Evolutionary conservation across 2,888 invertebrate species (phyloP), one percentile per base, ranked within the genome.

Genomic region (Eupeodes luniger): DNA sequence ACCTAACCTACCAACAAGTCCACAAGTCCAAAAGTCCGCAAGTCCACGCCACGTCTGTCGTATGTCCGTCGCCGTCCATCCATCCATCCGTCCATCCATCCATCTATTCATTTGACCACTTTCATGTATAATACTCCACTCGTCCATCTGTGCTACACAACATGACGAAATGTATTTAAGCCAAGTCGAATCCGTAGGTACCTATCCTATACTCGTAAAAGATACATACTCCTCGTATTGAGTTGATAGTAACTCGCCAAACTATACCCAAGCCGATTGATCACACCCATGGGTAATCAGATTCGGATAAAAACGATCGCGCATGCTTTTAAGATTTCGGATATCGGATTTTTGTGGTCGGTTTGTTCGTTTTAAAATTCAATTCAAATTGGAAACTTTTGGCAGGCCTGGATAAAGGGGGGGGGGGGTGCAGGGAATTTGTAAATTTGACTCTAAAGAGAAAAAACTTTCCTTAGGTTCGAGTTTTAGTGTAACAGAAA

Each of bases 241-340:
- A 36, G 59, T 47, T 2, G 36, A 61, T 69, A 55, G 69, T 69
- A 55, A 62, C 79, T 75, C 27, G 62, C 66, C 83, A 70, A 66
- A 14, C 6, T n/a, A 36, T 16, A 11, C 36, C 69, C 53, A 69
- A 79, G 72, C 76, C 88, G 88, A 88, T 88, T 88, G 88, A 88
- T 88, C 88, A 88, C 88, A 88, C 88, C 88, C 88, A 88, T 81
- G 88, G 88, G 88, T 88, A 88, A 88, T 88, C 88, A 81, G 88
- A 88, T 88, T 81, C 88, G 88, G 88, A 88, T 88, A 88, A 88
- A 85, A 88, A 78, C 88, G 88, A 88, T 88, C 88, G 88, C 77
- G 88, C 85, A 88, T 81, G 88, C 88, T 88, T 88, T 88, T 88
- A 88, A 88, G 88, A 88, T 88, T 88, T 88, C 88, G 88, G 88